Conservation (phyloP, 2,888 invertebrate species). For the Tipula confusa region DNA sequence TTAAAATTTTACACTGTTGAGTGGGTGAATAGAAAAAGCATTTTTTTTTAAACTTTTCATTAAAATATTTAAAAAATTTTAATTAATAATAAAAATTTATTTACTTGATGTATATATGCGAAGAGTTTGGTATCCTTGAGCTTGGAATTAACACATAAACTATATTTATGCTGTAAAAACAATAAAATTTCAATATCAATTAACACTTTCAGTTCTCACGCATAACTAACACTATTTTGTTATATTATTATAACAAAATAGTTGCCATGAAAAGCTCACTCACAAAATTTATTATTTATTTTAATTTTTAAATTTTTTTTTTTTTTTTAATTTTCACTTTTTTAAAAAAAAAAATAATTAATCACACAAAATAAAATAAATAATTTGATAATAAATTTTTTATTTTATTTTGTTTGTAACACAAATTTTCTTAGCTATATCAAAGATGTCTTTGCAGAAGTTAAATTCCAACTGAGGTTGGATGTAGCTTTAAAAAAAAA, state of each 20-base stretch:
- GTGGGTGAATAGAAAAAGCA: neutral
- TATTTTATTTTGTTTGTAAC: neutral
- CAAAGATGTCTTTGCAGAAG: neutral
- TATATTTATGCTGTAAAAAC: neutral
- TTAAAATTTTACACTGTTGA: neutral
- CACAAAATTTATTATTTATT: neutral
- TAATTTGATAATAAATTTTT: neutral
- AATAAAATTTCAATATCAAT: neutral
- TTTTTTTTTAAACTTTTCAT: no score
- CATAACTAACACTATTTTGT: neutral
- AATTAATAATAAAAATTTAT: neutral
- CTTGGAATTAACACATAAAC: neutral
- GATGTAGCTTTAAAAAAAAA: conserved; percentile 4
- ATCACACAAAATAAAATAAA: neutral
- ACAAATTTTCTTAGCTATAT: neutral
- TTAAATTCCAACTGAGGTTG: neutral
- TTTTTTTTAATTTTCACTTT: neutral
- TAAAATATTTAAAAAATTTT: no score
- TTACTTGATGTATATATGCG: neutral
- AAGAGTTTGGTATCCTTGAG: neutral
- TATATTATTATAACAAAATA: no score
- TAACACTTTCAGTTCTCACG: neutral
- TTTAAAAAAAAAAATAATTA: neutral
- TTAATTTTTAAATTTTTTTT: neutral
- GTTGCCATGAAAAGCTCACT: no score